Percentiles rank a stretch among this genome's conserved stretches.
phyloP scores from a whole-genome alignment of 2,113 vertebrate genomes.

The Centrocercus urophasianus region DNA sequence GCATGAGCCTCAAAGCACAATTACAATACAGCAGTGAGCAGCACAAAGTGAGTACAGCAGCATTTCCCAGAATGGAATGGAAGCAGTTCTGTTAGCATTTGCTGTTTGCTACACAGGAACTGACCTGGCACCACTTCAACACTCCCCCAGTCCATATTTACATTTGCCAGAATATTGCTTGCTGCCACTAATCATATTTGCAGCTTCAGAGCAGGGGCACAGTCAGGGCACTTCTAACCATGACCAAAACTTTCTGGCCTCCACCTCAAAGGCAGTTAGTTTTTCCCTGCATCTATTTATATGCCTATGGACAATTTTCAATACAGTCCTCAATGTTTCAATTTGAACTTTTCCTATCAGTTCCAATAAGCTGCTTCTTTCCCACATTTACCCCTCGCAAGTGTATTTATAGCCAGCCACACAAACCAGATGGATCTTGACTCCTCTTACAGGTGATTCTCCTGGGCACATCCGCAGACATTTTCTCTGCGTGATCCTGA shows the following conservation, averaged over 20 bases:
- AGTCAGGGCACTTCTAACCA: not conserved
- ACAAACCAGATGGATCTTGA: not conserved
- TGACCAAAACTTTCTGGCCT: not conserved
- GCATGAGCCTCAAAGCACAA: not conserved
- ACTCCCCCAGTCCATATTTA: not conserved
- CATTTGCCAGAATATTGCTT: not conserved
- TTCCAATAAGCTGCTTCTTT: not conserved
- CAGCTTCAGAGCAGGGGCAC: not conserved
- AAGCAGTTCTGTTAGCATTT: not conserved
- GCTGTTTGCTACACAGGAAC: not conserved
- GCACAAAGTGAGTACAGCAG: not conserved
- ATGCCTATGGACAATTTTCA: accelerated
- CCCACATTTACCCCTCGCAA: not conserved
- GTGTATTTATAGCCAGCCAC: not conserved
- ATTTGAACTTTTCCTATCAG: not conserved
- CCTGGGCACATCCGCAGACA: not conserved
- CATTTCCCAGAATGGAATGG: not conserved
- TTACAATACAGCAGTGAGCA: not conserved
- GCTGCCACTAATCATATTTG: not conserved
- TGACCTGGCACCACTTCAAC: accelerated
- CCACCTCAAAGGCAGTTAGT: not conserved
- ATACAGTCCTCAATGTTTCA: too few relatives aligned
- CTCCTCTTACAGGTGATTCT: not conserved
- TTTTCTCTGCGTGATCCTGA: not conserved
- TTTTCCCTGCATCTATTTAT: not conserved